A percentile compares a stretch with the other conserved stretches of the same genome.
Evolutionary conservation across 2,113 vertebrate species (phyloP).

Genomic region (Salvelinus namaycush): DNA sequence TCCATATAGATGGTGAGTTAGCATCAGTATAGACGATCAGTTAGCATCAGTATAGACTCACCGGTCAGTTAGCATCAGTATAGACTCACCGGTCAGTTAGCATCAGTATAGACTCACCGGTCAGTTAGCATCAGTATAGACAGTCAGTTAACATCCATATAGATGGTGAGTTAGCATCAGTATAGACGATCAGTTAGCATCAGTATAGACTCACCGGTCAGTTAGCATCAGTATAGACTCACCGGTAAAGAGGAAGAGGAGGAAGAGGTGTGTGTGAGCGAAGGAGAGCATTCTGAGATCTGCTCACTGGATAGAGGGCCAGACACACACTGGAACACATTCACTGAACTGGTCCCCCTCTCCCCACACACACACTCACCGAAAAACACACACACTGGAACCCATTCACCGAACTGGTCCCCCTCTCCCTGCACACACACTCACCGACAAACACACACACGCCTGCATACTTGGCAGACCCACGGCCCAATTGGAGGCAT

Average conservation of each 20-base stretch:
- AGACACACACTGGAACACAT: slow-evolving; percentile 52
- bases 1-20: no score
- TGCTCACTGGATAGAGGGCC: slow-evolving; percentile 31
- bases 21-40: no score
- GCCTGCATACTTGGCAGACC: background rate
- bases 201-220: no score
- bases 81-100: no score
- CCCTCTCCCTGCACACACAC: slow-evolving; percentile 5
- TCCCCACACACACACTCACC: background rate
- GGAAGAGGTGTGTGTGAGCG: slow-evolving; percentile 26
- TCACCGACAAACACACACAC: slow-evolving; percentile 14
- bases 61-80: no score
- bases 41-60: no score
- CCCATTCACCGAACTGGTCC: slow-evolving; percentile 54
- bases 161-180: no score
- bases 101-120: no score
- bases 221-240: slow-evolving; percentile 39
- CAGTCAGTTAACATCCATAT: no score
- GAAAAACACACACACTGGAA: slow-evolving; percentile 35
- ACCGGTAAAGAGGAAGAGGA: slow-evolving; percentile 56
- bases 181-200: no score
- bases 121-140: no score
- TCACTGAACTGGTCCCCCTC: slow-evolving; percentile 51
- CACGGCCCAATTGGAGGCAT: background rate
- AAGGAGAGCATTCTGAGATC: slow-evolving; percentile 60